Percentiles rank a stretch among this genome's conserved stretches.
These are phyloP conservation scores for Pterobdella sp. DNA, from an alignment of 2,888 invertebrate genomes.

Conservation along the genomic window DNA sequence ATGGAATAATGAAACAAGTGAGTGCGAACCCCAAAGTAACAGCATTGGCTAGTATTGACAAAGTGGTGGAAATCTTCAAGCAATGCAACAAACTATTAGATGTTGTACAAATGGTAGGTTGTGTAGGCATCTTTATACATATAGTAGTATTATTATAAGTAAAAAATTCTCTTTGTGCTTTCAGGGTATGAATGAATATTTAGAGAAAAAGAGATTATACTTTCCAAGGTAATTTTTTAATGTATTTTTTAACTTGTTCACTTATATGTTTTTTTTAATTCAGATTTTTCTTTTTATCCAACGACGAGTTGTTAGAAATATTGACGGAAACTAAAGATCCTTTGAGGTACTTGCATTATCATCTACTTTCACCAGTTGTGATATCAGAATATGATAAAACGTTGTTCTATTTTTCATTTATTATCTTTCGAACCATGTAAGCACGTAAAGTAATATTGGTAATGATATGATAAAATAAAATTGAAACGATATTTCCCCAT, in stretches of 20 bases:
- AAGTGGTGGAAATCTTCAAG: conserved; percentile 81
- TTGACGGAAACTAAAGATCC: conserved; percentile 25
- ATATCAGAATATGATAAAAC: no score
- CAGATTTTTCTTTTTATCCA: conserved; percentile 26
- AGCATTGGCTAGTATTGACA: conserved; percentile 76
- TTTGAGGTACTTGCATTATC: no score
- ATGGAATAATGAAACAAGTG: conserved; percentile 77
- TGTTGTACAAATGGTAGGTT: conserved; percentile 66
- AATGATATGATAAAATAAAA: not conserved
- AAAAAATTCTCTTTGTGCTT: not conserved
- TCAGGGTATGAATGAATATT: conserved; percentile 76
- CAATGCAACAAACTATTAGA: conserved; percentile 80
- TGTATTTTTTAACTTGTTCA: not conserved
- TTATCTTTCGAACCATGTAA: no score
- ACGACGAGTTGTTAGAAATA: conserved; percentile 27
- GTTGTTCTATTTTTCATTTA: no score
- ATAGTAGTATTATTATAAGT: not conserved
- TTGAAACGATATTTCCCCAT: not conserved
- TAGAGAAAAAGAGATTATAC: conserved; percentile 86
- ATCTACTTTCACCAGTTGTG: no score
- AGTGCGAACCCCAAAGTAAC: conserved; percentile 71
- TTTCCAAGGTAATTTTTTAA: conserved; percentile 89
- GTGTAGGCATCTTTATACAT: not conserved
- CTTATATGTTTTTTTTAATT: not conserved
- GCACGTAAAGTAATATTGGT: no score